Conservation (phyloP, 2,797 vertebrate species). For the Helarctos malayanus region DNA sequence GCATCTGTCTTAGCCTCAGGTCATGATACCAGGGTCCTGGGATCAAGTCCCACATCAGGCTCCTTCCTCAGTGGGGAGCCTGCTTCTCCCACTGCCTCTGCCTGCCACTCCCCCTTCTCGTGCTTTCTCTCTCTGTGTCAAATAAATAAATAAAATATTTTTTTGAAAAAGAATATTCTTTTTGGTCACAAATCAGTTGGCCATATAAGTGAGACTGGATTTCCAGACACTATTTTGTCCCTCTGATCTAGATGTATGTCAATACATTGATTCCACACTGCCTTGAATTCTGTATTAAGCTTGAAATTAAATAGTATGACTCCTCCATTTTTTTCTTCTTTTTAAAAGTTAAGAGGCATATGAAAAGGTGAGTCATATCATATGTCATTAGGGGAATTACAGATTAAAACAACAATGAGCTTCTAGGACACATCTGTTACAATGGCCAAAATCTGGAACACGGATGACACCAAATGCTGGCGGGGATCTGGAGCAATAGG, state of each 20-base stretch:
- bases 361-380: neutral
- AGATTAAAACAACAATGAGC: neutral
- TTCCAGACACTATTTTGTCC: neutral
- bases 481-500: neutral
- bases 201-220: neutral
- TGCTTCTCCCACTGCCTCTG: too few relatives aligned
- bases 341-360: neutral
- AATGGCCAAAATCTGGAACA: neutral
- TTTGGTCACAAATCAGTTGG: neutral
- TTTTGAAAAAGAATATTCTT: too few relatives aligned
- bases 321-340: neutral
- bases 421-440: too few relatives aligned
- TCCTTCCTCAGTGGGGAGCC: too few relatives aligned
- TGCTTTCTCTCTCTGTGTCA: neutral
- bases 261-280: neutral
- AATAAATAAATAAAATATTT: neutral
- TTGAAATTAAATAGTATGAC: neutral
- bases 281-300: neutral
- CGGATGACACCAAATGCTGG: neutral
- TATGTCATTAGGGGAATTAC: neutral
- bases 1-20: neutral
- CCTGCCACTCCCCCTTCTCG: too few relatives aligned
- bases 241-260: neutral
- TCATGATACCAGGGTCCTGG: neutral
- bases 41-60: neutral